A percentile compares a stretch with the other conserved stretches of the same genome.
phyloP scores from a whole-genome alignment of 2,888 invertebrate genomes.

The Odontothrips loti region DNA sequence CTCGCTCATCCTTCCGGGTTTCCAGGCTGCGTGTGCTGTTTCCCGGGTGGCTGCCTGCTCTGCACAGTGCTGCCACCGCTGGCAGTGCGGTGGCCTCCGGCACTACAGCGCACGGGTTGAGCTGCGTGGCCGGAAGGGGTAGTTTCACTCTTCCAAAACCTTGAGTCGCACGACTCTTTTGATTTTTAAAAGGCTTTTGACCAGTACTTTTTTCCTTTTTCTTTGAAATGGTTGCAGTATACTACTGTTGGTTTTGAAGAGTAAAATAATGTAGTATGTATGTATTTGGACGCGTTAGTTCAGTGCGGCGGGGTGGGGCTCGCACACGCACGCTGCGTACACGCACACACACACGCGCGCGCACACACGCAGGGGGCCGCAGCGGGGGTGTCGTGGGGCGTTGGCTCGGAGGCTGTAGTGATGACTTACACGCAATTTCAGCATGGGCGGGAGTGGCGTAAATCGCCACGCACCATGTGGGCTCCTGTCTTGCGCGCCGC shows the following conservation, averaged over 20 bases:
- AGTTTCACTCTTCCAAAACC: background rate
- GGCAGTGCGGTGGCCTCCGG: background rate
- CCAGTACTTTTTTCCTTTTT: too few species aligned
- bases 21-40: too few species aligned
- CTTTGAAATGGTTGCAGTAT: too few species aligned
- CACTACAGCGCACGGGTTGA: too few species aligned
- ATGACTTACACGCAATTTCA: conserved; percentile 26
- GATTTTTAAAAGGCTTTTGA: too few species aligned
- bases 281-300: too few species aligned
- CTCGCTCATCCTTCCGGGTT: too few species aligned
- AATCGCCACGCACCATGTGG: conserved; percentile 20
- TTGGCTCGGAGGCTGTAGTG: background rate
- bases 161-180: background rate
- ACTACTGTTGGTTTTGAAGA: too few species aligned
- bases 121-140: background rate
- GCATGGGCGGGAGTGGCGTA: conserved; percentile 18
- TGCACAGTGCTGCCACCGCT: background rate
- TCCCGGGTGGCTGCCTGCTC: background rate
- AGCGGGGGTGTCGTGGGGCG: background rate
- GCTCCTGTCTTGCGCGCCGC: background rate
- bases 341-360: too few species aligned
- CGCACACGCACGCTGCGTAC: too few species aligned
- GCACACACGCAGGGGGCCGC: background rate
- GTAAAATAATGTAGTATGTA: too few species aligned
- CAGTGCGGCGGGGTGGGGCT: too few species aligned